phyloP scores from a whole-genome alignment of 2,797 vertebrate species.

The Caiman crocodilus region DNA sequence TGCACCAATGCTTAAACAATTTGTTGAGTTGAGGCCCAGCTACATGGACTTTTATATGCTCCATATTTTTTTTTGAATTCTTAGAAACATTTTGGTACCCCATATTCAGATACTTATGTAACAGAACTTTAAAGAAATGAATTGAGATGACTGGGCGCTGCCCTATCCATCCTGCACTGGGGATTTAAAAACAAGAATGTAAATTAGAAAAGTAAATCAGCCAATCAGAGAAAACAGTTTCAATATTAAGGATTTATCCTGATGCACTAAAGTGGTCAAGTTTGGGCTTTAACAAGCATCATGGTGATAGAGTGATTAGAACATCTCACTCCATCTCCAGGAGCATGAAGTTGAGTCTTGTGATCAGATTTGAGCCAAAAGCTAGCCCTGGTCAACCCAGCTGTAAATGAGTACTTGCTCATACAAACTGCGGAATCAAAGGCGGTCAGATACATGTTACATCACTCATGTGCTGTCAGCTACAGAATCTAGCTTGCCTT shows the following conservation, averaged over 20 bases:
- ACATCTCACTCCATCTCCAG: no score
- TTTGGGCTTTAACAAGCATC: no score
- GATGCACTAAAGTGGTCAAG: background rate
- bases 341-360: no score
- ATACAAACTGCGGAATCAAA: no score
- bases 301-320: no score
- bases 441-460: no score
- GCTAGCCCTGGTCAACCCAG: no score
- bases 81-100: conserved; percentile 7
- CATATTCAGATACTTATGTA: background rate
- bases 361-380: no score
- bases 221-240: background rate
- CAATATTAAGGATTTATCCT: background rate
- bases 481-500: no score
- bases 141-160: conserved; percentile 12
- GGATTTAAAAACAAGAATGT: conserved; percentile 9
- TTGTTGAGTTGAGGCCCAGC: background rate
- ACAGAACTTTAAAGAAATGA: conserved; percentile 40
- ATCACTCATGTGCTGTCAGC: no score
- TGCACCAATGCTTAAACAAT: background rate
- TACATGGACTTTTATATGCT: background rate
- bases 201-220: conserved; percentile 36
- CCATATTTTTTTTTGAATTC: background rate
- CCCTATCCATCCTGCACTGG: background rate
- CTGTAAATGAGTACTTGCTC: no score